Percentiles rank a stretch among this genome's conserved stretches.
These are phyloP conservation scores for Polypterus bichir DNA, from an alignment of 2,113 vertebrate species.

Conservation along the genomic window DNA sequence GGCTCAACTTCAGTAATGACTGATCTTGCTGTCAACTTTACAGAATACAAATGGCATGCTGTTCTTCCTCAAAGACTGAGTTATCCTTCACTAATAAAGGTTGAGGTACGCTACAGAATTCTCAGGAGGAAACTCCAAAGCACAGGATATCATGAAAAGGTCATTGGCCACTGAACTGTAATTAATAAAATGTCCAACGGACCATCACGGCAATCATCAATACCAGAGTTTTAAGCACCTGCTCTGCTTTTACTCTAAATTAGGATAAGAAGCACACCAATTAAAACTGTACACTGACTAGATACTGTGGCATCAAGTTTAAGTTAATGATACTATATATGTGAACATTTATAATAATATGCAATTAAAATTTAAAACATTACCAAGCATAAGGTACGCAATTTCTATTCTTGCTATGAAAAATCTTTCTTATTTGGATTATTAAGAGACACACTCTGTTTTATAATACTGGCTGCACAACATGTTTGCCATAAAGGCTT, in stretches of 20 bases:
- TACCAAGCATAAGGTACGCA: no score
- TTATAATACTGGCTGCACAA: no score
- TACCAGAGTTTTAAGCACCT: slow-evolving; percentile 33
- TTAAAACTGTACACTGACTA: no score
- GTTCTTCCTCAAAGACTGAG: slow-evolving; percentile 44
- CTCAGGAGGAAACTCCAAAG: slow-evolving; percentile 40
- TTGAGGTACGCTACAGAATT: slow-evolving; percentile 51
- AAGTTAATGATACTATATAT: no score
- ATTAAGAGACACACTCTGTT: no score
- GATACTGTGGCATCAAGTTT: no score
- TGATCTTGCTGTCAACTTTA: slow-evolving; percentile 53
- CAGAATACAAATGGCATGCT: slow-evolving; percentile 41
- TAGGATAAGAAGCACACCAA: neutral
- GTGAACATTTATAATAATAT: no score
- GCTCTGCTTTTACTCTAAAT: neutral
- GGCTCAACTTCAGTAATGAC: slow-evolving; percentile 55
- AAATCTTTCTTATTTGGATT: no score
- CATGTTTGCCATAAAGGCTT: no score
- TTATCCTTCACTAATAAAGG: slow-evolving; percentile 58
- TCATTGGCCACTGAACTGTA: slow-evolving; percentile 61
- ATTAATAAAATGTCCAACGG: slow-evolving; percentile 72
- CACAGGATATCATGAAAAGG: slow-evolving; percentile 50
- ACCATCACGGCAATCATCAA: slow-evolving; percentile 56
- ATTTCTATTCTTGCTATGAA: no score
- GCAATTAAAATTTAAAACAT: no score